phyloP scores from a whole-genome alignment of 2,888 invertebrate genomes.

The Pseudanteris insignis region DNA sequence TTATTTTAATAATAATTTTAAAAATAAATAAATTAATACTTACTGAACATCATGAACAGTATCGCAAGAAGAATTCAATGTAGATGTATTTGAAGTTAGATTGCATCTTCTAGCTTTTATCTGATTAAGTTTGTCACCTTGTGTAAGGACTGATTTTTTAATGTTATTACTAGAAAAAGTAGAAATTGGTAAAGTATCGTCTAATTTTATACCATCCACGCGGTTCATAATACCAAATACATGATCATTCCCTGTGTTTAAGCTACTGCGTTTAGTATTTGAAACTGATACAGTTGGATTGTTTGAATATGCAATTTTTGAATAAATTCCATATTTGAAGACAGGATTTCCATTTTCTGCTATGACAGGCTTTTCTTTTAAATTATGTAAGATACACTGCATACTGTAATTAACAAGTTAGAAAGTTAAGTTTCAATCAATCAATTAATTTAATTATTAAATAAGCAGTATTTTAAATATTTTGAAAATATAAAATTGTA shows the following conservation, averaged over 20 bases:
- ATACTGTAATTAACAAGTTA: conserved; percentile 58
- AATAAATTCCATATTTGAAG: conserved; percentile 61
- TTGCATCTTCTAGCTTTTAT: conserved; percentile 60
- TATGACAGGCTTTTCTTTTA: conserved; percentile 57
- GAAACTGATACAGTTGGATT: conserved; percentile 46
- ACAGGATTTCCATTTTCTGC: conserved; percentile 60
- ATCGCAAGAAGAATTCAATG: conserved; percentile 50
- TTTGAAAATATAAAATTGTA: not conserved
- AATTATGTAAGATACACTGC: conserved; percentile 56
- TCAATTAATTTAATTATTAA: too few relatives aligned
- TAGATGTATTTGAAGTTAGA: conserved; percentile 50
- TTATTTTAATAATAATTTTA: not conserved
- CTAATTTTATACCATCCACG: conserved; percentile 62
- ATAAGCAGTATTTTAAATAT: too few relatives aligned
- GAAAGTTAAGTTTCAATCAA: too few relatives aligned
- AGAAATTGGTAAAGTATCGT: conserved; percentile 53
- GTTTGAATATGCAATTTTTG: conserved; percentile 52
- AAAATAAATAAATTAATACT: conserved; percentile 47
- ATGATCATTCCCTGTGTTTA: conserved; percentile 55
- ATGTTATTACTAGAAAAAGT: conserved; percentile 33
- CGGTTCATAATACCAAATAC: conserved; percentile 63
- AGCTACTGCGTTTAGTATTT: conserved; percentile 46
- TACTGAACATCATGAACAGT: conserved; percentile 59
- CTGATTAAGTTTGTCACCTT: conserved; percentile 71
- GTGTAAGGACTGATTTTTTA: conserved; percentile 57